phyloP scores from a whole-genome alignment of 2,888 invertebrate genomes.

The Eupithecia insigniata region DNA sequence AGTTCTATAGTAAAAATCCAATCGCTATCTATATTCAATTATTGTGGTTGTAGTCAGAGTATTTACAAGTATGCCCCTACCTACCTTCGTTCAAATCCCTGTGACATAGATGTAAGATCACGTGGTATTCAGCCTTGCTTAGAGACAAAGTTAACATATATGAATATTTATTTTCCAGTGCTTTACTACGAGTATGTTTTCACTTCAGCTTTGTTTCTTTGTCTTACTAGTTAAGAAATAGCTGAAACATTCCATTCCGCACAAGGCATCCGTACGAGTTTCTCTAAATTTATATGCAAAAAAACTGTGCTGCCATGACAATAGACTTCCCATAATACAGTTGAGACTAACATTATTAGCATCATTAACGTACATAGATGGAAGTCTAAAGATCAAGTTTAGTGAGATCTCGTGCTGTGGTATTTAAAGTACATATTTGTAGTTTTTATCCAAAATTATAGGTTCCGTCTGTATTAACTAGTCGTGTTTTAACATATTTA shows the following conservation, averaged over 20 bases:
- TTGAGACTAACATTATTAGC: conserved; percentile 17
- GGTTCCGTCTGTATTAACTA: conserved; percentile 38
- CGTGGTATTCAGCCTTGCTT: conserved; percentile 60
- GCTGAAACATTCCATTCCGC: conserved; percentile 37
- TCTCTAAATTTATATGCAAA: conserved; percentile 19
- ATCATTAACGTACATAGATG: conserved; percentile 10
- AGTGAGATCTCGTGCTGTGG: conserved; percentile 7
- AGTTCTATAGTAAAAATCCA: background rate
- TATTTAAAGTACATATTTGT: conserved; percentile 1
- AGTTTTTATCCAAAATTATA: conserved; percentile 38
- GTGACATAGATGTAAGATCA: conserved; percentile 49
- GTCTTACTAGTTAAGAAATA: conserved; percentile 32
- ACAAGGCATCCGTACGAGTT: conserved; percentile 33
- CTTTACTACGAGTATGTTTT: conserved; percentile 49
- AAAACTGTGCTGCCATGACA: conserved; percentile 10
- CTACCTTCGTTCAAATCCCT: conserved; percentile 53
- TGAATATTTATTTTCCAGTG: conserved; percentile 64
- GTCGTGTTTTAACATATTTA: conserved; percentile 35
- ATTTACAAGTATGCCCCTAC: conserved; percentile 1
- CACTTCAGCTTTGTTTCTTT: conserved; percentile 51
- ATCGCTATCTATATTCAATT: background rate
- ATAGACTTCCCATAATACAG: conserved; percentile 18
- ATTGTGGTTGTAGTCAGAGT: conserved; percentile 21
- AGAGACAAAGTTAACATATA: conserved; percentile 55
- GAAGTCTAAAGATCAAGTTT: conserved; percentile 17